Evolutionary conservation across 2,797 vertebrate species (phyloP), one percentile per base, ranked within the genome.

Genomic region (Oreortyx pictus): DNA sequence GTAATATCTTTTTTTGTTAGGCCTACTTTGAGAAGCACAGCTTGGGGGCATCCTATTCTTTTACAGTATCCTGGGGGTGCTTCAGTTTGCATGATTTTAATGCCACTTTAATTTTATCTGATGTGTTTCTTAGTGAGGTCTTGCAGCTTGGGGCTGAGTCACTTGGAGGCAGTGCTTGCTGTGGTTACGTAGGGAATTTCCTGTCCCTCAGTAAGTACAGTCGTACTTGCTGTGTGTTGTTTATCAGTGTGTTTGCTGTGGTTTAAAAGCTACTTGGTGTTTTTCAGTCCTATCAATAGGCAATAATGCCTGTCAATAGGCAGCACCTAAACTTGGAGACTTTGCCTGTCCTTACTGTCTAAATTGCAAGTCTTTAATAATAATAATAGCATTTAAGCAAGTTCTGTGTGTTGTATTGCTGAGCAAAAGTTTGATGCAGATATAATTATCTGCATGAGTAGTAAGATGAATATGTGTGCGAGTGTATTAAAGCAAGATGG

Each of bases 31-130:
- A 61, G 59, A 92, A 82, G 18, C 62, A n/a, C 27, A 67, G 54
- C 90, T 80, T 54, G 50, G 20, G 75, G 90, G 54, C 68, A 62
- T 93, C 54, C 54, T 86, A 6, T 72, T 95, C 1, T 22, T 57
- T 80, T 65, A n/a, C 25, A 66, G 35, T 43, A 80, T 80, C 65
- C 54, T 41, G 7, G 77, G 54, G 64, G 49, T 35, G 5, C 65
- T 91, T 68, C 13, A 54, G 13, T 88, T 94, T 65, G 61, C 43
- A 41, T 91, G 4, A 61, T 37, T 77, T 82, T 62, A 68, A 25
- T 74, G n/a, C 37, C 1, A 2, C 12, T 65, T 79, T 14, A 39
- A 59, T 80, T 77, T 88, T 76, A 74, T 80, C 76, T 65, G 12
- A 47, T n/a, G 8, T 49, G 25, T 57, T 86, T 35, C 23, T 80